Base-by-base conservation (phyloP, 2,888 invertebrate genomes). In the Antheraea yamamai region DNA sequence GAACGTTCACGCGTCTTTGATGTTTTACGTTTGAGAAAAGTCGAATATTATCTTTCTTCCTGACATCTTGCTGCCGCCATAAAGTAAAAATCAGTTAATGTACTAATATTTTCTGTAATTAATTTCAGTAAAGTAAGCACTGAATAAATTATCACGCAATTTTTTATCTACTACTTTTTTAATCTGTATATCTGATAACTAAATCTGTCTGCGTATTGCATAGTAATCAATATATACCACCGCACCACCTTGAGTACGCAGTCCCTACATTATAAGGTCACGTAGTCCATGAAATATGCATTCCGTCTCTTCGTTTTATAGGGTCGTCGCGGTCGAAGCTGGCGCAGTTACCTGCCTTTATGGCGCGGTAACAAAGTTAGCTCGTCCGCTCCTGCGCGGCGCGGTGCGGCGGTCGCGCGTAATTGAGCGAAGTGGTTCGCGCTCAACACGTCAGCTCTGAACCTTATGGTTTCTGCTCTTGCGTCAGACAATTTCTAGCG, bases 361-460 rank as follows among this genome's bases (percentile, higher is more conserved):
- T 61, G 39, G 58, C 64, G 30, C 68, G 20, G 75, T 75, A 78
- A 76, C 78, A 51, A 74, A 55, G 75, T 78, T 76, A 78, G 20
- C 20, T 35, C 68, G 68, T 18, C 30, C 64, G 55, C 14, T 72
- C 61, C 12, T 55, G 55, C 55, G 58, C n/a, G 58, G 58, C 7
- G 18, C 55, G 72, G 12, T 23, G 35, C 35, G 39, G 73, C 75
- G 66, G 26, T 26, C 35, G 73, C 80, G 77, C 81, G 80, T 82
- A 79, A 81, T 80, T 79, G 79, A 81, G 75, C 72, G 76, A 75
- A 79, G 79, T 77, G 80, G 80, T 79, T 79, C 75, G 78, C 68
- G 70, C 75, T 51, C 51, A 26, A 52, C 55, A 73, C 73, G 30
- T 52, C 73, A 39, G 39, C 61, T 61, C 61, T 55, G 39, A 70